A percentile compares a stretch with the other conserved stretches of the same genome.
Evolutionary conservation across 30 jellyfish, hydroid and myxozoan species (phyloP).

Genomic region (Catostylus mosaicus): DNA sequence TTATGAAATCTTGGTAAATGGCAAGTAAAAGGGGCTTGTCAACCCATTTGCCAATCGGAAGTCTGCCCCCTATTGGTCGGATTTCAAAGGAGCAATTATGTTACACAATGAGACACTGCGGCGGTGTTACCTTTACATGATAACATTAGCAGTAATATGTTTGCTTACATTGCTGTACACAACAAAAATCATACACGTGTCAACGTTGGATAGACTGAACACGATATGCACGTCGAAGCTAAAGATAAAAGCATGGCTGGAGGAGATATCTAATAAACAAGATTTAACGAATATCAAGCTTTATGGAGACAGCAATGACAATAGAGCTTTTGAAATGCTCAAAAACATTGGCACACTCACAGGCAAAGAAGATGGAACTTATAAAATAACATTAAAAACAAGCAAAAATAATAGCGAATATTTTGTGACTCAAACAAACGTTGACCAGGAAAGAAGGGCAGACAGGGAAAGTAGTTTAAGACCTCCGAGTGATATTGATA

Average conservation of each 20-base stretch:
- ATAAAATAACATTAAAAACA: neutral
- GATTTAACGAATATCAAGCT: constrained; percentile 22
- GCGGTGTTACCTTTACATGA: constrained; percentile 37
- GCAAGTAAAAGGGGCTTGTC: too few species aligned
- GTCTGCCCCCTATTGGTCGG: too few species aligned
- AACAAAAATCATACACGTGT: constrained; percentile 23
- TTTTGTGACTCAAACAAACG: neutral
- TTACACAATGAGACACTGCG: constrained; percentile 31
- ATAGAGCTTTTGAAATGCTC: neutral
- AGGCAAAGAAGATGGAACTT: neutral
- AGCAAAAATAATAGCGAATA: neutral
- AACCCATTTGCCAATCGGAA: too few species aligned
- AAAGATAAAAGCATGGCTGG: constrained; percentile 47
- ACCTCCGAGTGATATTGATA: neutral
- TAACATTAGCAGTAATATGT: constrained; percentile 32
- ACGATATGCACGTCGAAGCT: constrained; percentile 26
- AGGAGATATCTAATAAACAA: constrained; percentile 26
- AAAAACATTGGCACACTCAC: neutral
- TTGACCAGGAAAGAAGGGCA: neutral
- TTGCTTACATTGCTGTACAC: constrained; percentile 49
- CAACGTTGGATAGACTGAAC: constrained; percentile 9
- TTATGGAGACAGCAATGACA: constrained; percentile 5
- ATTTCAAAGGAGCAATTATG: neutral
- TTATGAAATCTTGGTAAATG: too few species aligned
- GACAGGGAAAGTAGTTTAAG: neutral